These are phyloP conservation scores for Pedetes capensis DNA, from an alignment of 2,113 vertebrate genomes.

Conservation along the genomic window DNA sequence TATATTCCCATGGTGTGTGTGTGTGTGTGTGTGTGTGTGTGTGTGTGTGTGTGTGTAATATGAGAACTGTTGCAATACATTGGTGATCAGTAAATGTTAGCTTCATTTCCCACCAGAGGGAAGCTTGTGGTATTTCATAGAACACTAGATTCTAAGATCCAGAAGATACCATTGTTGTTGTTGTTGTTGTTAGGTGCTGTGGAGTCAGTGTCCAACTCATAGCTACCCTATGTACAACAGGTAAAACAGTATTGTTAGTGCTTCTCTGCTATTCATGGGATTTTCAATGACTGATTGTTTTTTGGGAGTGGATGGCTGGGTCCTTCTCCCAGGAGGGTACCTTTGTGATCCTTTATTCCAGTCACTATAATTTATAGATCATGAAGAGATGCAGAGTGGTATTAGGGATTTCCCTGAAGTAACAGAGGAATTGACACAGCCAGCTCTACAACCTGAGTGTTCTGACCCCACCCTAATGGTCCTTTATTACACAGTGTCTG, in stretches of 20 bases:
- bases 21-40: background rate
- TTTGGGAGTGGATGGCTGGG: no score
- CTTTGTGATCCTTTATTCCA: background rate
- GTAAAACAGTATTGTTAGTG: no score
- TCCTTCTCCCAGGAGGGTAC: no score
- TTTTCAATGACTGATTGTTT: no score
- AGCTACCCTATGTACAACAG: no score
- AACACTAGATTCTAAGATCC: background rate
- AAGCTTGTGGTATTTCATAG: background rate
- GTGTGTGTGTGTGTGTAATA: background rate
- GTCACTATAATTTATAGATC: background rate
- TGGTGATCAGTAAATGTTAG: background rate
- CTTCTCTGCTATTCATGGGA: no score
- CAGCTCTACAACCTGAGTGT: background rate
- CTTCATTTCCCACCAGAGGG: background rate
- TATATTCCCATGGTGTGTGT: background rate
- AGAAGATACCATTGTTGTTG: background rate
- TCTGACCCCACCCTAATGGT: background rate
- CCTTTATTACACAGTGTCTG: background rate
- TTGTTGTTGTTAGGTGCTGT: no score
- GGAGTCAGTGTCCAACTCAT: no score
- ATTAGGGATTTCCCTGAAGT: background rate
- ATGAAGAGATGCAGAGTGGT: background rate
- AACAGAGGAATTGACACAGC: background rate
- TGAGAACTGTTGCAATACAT: background rate